These are phyloP conservation scores for Cremastinae sp. DNA, from an alignment of 2,888 invertebrate genomes.

Conservation along the genomic window DNA sequence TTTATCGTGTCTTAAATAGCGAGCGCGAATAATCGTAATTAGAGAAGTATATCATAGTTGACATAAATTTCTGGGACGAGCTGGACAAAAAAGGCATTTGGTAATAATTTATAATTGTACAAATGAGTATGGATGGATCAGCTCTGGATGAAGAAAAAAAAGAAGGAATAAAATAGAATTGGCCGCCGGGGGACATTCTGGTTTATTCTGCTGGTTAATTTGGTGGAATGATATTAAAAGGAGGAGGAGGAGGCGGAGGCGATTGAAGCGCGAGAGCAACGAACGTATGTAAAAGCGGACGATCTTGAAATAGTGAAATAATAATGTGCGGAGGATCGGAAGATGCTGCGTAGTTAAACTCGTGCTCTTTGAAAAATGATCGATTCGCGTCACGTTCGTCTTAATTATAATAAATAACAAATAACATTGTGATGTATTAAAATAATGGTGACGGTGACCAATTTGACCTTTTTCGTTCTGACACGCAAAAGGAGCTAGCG, in stretches of 20 bases:
- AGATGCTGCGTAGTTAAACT: slow-evolving; percentile 66
- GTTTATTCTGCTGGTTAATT: too few species aligned
- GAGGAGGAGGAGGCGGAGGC: slow-evolving; percentile 25
- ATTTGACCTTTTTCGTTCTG: slow-evolving; percentile 81
- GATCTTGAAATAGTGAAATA: not conserved
- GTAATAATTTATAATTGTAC: too few species aligned
- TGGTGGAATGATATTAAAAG: slow-evolving; percentile 18
- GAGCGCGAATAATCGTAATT: too few species aligned
- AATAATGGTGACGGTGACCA: slow-evolving; percentile 81
- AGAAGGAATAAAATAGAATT: too few species aligned
- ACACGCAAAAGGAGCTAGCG: slow-evolving; percentile 80
- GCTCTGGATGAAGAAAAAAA: too few species aligned
- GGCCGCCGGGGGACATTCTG: too few species aligned
- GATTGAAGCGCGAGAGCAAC: slow-evolving; percentile 53
- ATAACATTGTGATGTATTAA: slow-evolving; percentile 67
- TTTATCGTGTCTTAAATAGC: too few species aligned
- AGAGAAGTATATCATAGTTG: too few species aligned
- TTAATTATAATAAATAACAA: slow-evolving; percentile 58
- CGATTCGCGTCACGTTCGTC: slow-evolving; percentile 72
- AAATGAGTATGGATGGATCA: too few species aligned
- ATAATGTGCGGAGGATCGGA: too few species aligned
- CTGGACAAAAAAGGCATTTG: too few species aligned
- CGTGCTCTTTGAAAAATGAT: slow-evolving; percentile 80
- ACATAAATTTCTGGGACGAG: too few species aligned
- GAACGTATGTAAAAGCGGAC: slow-evolving; percentile 53